Evolutionary conservation across 2,113 vertebrate genomes (phyloP).

Genomic region (Cheilinus undulatus): DNA sequence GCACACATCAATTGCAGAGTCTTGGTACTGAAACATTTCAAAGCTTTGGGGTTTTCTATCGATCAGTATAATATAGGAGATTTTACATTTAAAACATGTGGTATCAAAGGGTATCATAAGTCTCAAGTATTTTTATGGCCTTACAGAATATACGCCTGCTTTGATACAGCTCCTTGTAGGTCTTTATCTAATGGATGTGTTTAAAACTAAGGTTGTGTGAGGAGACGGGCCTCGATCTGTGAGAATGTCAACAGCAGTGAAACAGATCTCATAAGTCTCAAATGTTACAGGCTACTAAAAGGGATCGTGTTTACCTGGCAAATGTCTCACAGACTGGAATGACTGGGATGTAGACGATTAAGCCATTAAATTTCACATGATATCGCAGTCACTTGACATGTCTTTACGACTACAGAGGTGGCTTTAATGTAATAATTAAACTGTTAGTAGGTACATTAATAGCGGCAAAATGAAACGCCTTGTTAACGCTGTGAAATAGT

Average conservation of each 20-base stretch:
- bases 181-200: conserved; percentile 32
- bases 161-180: conserved; percentile 27
- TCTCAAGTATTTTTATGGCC: too few species aligned
- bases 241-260: conserved; percentile 69
- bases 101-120: too few species aligned
- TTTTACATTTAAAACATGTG: too few species aligned
- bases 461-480: conserved; percentile 9
- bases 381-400: conserved; percentile 44
- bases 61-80: too few species aligned
- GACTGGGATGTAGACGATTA: conserved; percentile 65
- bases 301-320: conserved; percentile 65
- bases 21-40: too few species aligned
- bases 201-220: conserved; percentile 49
- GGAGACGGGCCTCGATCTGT: conserved; percentile 38
- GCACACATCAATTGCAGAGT: too few species aligned
- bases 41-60: too few species aligned
- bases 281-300: conserved; percentile 65
- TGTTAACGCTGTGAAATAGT: conserved; percentile 15
- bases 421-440: conserved; percentile 40
- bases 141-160: conserved; percentile 12
- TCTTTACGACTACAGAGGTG: conserved; percentile 49
- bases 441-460: conserved; percentile 10
- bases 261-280: conserved; percentile 68
- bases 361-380: conserved; percentile 65
- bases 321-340: conserved; percentile 62